A percentile compares a stretch with the other conserved stretches of the same genome.
phyloP scores from a whole-genome alignment of 2,888 invertebrate genomes.

The Meliscaeva auricollis region DNA sequence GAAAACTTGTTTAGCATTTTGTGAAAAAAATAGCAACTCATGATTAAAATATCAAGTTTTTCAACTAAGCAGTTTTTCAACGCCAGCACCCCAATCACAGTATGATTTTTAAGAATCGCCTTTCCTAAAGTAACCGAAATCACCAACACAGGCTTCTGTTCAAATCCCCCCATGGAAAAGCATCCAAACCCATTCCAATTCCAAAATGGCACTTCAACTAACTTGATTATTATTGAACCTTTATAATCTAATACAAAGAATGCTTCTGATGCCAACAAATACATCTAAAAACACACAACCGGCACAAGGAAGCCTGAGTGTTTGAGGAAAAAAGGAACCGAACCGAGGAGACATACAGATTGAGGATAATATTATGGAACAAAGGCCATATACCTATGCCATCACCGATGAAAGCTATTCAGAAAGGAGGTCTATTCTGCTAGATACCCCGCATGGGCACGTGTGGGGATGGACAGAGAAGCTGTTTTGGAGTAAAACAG shows the following conservation, averaged over 20 bases:
- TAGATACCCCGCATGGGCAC: background rate
- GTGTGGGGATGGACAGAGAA: slow-evolving; percentile 4
- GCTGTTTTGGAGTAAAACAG: background rate
- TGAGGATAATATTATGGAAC: slow-evolving; percentile 56
- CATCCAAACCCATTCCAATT: background rate
- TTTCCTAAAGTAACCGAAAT: too few relatives aligned
- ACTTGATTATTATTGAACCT: slow-evolving; percentile 75
- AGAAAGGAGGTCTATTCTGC: background rate
- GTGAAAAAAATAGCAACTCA: too few relatives aligned
- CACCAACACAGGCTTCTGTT: too few relatives aligned
- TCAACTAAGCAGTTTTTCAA: too few relatives aligned
- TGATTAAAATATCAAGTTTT: too few relatives aligned
- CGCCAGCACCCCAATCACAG: too few relatives aligned
- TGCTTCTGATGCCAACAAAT: slow-evolving; percentile 46
- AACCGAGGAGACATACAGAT: slow-evolving; percentile 28
- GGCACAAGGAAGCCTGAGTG: slow-evolving; percentile 8
- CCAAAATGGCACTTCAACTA: slow-evolving; percentile 31
- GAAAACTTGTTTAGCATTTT: too few relatives aligned
- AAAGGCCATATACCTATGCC: slow-evolving; percentile 41
- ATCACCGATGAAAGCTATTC: slow-evolving; percentile 8
- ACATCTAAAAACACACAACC: slow-evolving; percentile 26
- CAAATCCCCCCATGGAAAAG: background rate
- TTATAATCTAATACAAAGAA: slow-evolving; percentile 67
- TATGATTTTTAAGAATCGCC: too few relatives aligned
- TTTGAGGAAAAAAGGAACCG: slow-evolving; percentile 12